Conservation (phyloP, 2,888 invertebrate species). For the Flexamia atlantica region DNA sequence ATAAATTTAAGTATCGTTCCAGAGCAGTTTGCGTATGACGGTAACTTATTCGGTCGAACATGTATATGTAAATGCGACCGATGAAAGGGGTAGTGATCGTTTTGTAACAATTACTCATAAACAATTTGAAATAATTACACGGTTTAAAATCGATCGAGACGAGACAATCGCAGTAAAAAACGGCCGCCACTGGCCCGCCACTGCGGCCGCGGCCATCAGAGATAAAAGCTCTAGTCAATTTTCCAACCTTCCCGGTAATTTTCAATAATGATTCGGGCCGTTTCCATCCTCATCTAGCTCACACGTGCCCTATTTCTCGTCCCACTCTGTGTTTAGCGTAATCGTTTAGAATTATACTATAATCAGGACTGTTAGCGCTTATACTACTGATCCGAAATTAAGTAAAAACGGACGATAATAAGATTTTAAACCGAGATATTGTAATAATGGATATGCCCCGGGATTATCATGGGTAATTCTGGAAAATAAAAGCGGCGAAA, state of each 20-base stretch:
- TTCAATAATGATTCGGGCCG: conserved; percentile 57
- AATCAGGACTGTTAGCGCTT: conserved; percentile 57
- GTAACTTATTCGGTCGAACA: background rate
- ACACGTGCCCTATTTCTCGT: conserved; percentile 50
- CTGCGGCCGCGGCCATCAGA: conserved; percentile 47
- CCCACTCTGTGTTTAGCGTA: conserved; percentile 57
- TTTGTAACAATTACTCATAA: conserved; percentile 55
- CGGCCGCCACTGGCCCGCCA: background rate
- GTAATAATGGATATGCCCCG: conserved; percentile 54
- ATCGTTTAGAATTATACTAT: conserved; percentile 57
- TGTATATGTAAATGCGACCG: conserved; percentile 36
- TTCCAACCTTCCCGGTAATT: conserved; percentile 52
- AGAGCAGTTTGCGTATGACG: conserved; percentile 10
- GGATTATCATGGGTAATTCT: conserved; percentile 58
- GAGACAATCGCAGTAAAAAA: conserved; percentile 47
- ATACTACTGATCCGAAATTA: conserved; percentile 58
- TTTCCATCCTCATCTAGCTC: conserved; percentile 54
- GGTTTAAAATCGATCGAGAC: conserved; percentile 53
- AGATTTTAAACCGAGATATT: conserved; percentile 59
- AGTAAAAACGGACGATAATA: conserved; percentile 59
- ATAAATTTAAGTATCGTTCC: background rate
- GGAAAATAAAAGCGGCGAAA: conserved; percentile 58
- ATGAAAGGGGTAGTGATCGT: background rate
- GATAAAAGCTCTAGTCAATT: conserved; percentile 58
- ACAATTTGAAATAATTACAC: conserved; percentile 51